phyloP scores from a whole-genome alignment of 2,797 vertebrate species.

The Sebastes itinus region DNA sequence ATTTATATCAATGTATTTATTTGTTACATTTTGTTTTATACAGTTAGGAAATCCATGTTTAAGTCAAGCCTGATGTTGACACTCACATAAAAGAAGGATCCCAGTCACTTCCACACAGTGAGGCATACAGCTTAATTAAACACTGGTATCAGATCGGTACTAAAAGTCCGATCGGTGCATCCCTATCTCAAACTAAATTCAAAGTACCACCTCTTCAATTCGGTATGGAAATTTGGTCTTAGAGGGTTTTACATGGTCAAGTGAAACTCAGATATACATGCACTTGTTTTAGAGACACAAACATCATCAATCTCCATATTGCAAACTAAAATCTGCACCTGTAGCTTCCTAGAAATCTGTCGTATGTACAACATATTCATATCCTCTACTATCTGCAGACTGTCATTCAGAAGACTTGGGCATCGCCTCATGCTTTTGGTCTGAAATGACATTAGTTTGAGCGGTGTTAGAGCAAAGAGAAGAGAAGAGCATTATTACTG shows the following conservation, averaged over 20 bases:
- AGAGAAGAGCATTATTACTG: background rate
- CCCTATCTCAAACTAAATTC: background rate
- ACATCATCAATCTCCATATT: constrained; percentile 27
- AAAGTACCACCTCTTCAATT: background rate
- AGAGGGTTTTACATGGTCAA: background rate
- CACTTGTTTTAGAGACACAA: background rate
- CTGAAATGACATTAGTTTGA: constrained; percentile 50
- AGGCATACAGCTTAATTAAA: too few relatives aligned
- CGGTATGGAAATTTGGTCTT: background rate
- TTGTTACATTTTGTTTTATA: too few relatives aligned
- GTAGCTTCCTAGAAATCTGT: constrained; percentile 69
- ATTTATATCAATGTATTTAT: too few relatives aligned
- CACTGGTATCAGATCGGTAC: too few relatives aligned
- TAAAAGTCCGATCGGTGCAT: too few relatives aligned
- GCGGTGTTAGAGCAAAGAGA: background rate
- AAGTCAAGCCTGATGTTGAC: too few relatives aligned
- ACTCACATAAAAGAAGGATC: too few relatives aligned
- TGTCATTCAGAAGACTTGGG: constrained; percentile 54
- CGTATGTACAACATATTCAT: constrained; percentile 65
- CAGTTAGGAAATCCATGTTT: too few relatives aligned
- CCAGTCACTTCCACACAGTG: too few relatives aligned
- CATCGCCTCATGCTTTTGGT: constrained; percentile 52
- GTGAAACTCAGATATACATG: background rate
- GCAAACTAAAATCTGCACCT: constrained; percentile 42
- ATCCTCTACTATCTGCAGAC: constrained; percentile 59